Conservation (phyloP, 2,888 invertebrate species). For the Helleia helle region DNA sequence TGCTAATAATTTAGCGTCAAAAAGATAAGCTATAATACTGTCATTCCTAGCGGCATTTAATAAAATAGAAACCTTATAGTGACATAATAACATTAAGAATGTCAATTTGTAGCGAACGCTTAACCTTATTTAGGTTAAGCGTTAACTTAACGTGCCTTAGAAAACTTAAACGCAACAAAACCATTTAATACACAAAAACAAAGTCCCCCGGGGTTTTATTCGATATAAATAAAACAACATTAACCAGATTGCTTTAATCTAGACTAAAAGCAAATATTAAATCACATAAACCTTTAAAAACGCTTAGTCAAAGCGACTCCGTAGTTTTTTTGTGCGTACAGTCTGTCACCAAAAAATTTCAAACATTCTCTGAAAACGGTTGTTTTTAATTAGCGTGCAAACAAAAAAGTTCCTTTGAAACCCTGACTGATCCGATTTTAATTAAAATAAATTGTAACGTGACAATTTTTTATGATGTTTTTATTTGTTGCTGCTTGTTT, state of each 20-base stretch:
- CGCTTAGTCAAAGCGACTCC: background rate
- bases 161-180: too few relatives aligned
- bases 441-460: slow-evolving; percentile 4
- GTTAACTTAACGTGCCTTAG: too few relatives aligned
- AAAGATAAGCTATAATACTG: too few relatives aligned
- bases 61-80: too few relatives aligned
- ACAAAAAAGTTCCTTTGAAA: background rate
- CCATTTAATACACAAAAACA: too few relatives aligned
- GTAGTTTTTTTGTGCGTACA: background rate
- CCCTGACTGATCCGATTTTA: slow-evolving; percentile 3
- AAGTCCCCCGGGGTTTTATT: too few relatives aligned
- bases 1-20: too few relatives aligned
- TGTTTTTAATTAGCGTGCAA: slow-evolving; percentile 5
- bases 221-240: background rate
- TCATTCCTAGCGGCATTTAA: too few relatives aligned
- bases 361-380: slow-evolving; percentile 1
- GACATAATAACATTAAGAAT: too few relatives aligned
- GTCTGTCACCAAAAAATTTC: slow-evolving; percentile 4
- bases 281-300: background rate
- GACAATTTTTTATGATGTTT: background rate
- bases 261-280: slow-evolving; percentile 4
- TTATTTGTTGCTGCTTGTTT: background rate
- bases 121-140: too few relatives aligned
- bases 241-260: background rate
- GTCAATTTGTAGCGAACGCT: too few relatives aligned